These are phyloP conservation scores for Campoletis raptor DNA, from an alignment of 2,888 invertebrate genomes.

Conservation along the genomic window DNA sequence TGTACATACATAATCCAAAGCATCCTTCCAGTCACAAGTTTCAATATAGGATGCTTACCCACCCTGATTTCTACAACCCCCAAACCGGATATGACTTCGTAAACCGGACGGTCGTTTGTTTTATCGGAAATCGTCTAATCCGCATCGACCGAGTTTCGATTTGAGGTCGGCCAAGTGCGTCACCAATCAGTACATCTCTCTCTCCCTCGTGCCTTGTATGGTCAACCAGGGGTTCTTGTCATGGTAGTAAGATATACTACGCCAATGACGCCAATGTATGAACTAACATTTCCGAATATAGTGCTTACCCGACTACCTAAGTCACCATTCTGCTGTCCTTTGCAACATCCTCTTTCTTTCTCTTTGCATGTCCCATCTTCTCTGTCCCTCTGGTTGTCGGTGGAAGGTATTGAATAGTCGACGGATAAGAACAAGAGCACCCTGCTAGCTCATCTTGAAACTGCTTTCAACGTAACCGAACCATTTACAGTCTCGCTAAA, in stretches of 20 bases:
- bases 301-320: conserved; percentile 60
- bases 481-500: conserved; percentile 55
- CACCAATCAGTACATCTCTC: conserved; percentile 2
- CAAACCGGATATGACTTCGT: neutral
- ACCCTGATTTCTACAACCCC: neutral
- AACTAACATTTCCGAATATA: conserved; percentile 38
- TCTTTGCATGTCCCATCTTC: neutral
- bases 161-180: conserved; percentile 23
- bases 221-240: conserved; percentile 8
- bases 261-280: neutral
- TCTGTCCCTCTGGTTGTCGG: neutral
- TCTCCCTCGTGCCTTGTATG: neutral
- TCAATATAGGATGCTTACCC: conserved; percentile 20
- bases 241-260: conserved; percentile 13
- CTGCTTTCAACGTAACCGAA: conserved; percentile 49
- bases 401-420: conserved; percentile 45
- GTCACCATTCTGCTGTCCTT: neutral
- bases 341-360: neutral
- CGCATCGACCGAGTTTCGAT: conserved; percentile 27
- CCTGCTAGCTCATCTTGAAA: conserved; percentile 28
- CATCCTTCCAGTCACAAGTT: conserved; percentile 25
- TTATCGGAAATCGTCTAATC: conserved; percentile 22
- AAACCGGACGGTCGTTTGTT: conserved; percentile 20
- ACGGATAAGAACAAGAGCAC: conserved; percentile 48
- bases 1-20: neutral